Evolutionary conservation across 2,113 vertebrate genomes (phyloP), one percentile per base, ranked within the genome.

Genomic region (Geococcyx californianus): DNA sequence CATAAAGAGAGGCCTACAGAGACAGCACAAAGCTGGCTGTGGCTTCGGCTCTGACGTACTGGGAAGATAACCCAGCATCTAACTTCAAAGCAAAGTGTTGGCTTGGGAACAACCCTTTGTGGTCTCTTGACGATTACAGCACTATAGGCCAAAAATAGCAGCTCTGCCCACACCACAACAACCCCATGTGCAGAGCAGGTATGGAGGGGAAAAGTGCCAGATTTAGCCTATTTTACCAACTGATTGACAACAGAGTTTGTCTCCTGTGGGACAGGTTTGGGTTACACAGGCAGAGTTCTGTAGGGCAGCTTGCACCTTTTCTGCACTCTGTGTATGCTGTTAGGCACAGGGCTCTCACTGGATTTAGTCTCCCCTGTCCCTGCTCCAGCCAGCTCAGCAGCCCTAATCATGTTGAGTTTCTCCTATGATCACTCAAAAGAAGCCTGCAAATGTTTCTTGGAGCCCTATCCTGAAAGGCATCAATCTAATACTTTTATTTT

Each of bases 11-110:
- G 18, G 23, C 24, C 55, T 40, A 25, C 49, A 64, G 62, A 45
- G n/a, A 40, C 10, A 28, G 23, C 11, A 15, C 0, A 21, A n/a
- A 64, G 26, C 42, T 77, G 58, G 15, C 49, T 52, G 49, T 10
- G 26, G n/a, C 42, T 55, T 55, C 2, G 3, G 36, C 29, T 29
- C 24, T 3, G 0, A 6, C 0, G 3, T 13, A 4, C 16, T 5
- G 24, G 54, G 54, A 49, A 23, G 13, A 60, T n/a, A 44, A 55
- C 40, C 40, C 6, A 10, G 33, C 2, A 0, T n/a, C 52, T 9
- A 8, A 28, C 58, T 62, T 29, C 54, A 70, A 42, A 76, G 31
- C n/a, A 9, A 15, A 24, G 16, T 3, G 3, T 8, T 33, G 44
- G n/a, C 45, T 7, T 29, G 16, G 38, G 54, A 42, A 17, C 78